Percentiles rank a stretch among this genome's conserved stretches.
Conservation (phyloP, 2,888 invertebrate species). For the Oscheius sp. region DNA sequence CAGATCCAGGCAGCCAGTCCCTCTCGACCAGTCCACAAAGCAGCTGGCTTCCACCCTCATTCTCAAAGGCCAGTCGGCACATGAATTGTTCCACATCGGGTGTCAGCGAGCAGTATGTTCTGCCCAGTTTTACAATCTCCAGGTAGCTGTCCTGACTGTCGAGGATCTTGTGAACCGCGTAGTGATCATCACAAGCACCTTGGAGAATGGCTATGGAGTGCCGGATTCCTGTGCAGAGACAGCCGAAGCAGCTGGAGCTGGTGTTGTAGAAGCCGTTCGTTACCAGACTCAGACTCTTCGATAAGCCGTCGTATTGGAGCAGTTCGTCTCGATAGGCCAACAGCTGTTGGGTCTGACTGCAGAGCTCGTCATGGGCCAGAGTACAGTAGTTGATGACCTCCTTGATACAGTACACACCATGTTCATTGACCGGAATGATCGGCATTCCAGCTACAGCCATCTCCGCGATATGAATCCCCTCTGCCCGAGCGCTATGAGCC, state of each 20-base stretch:
- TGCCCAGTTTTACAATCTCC: conserved; percentile 20
- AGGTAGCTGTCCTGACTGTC: background rate
- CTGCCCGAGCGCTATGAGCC: conserved; percentile 41
- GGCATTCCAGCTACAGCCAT: conserved; percentile 32
- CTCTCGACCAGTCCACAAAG: conserved; percentile 21
- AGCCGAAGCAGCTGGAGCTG: conserved; percentile 77
- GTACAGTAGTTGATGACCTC: conserved; percentile 36
- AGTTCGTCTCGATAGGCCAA: conserved; percentile 52
- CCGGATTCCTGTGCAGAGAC: conserved; percentile 87
- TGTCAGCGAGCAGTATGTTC: conserved; percentile 39
- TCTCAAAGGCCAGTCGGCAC: conserved; percentile 45
- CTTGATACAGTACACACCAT: conserved; percentile 23
- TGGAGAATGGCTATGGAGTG: conserved; percentile 91
- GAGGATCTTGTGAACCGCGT: conserved; percentile 17
- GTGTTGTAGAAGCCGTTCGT: conserved; percentile 44
- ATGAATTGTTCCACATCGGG: conserved; percentile 47
- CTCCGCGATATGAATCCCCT: conserved; percentile 43
- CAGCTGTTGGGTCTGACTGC: conserved; percentile 49
- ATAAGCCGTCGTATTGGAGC: conserved; percentile 44
- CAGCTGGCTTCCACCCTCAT: conserved; percentile 37
- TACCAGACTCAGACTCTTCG: conserved; percentile 22
- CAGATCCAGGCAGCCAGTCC: conserved; percentile 35
- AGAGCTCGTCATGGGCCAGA: conserved; percentile 59
- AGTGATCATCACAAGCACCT: conserved; percentile 45
- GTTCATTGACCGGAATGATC: conserved; percentile 25